phyloP scores from a whole-genome alignment of 2,113 vertebrate species.

The human (Homo sapiens) region DNA sequence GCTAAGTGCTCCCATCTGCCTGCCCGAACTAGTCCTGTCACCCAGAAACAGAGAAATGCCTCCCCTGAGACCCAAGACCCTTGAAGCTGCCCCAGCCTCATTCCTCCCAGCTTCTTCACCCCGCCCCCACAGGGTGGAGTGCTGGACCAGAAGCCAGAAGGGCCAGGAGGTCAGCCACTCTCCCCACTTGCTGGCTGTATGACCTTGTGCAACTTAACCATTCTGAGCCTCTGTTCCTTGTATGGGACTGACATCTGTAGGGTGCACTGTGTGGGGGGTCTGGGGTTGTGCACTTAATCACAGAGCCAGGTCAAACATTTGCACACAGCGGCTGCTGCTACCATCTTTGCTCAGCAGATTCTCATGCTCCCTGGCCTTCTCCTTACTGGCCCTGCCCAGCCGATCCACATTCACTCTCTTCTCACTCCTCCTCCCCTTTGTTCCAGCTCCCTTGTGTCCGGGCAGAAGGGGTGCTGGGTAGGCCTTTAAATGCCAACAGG shows the following conservation, averaged over 20 bases:
- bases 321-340: neutral
- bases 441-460: neutral
- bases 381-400: neutral
- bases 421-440: no score
- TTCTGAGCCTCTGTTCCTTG: neutral
- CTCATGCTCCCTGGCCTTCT: neutral
- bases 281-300: neutral
- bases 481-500: neutral
- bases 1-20: neutral
- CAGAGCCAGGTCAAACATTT: neutral
- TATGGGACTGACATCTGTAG: neutral
- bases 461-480: neutral
- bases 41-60: neutral
- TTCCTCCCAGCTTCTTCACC: neutral
- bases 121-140: neutral
- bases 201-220: neutral
- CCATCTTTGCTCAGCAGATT: neutral
- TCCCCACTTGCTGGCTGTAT: neutral
- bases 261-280: neutral
- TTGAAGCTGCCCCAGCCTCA: neutral
- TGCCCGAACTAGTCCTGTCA: neutral
- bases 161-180: neutral
- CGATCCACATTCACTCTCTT: neutral
- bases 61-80: neutral
- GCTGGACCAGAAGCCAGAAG: neutral